Conservation (phyloP, 2,888 invertebrate genomes). For the Anoplius nigerrimus region DNA sequence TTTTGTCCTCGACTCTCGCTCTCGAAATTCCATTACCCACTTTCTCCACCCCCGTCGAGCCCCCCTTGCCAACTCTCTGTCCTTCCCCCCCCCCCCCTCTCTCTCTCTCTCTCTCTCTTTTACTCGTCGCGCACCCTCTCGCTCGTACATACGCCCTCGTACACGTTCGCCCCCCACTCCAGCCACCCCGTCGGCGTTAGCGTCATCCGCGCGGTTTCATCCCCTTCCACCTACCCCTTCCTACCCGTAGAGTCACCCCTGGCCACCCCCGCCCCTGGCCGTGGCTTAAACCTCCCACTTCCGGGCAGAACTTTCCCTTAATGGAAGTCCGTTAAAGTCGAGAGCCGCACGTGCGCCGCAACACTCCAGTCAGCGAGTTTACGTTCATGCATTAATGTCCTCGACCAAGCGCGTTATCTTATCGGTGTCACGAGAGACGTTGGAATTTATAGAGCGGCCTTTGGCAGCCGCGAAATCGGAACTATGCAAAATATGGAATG, state of each 20-base stretch:
- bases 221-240: conserved; percentile 23
- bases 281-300: conserved; percentile 48
- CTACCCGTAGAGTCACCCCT: neutral
- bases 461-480: no score
- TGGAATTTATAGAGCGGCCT: conserved; percentile 1
- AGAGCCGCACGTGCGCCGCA: conserved; percentile 22
- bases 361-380: neutral
- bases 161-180: conserved; percentile 36
- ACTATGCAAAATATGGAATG: no score
- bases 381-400: conserved; percentile 5
- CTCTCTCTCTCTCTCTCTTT: conserved; percentile 27
- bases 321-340: conserved; percentile 48
- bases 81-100: conserved; percentile 37
- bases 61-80: conserved; percentile 35
- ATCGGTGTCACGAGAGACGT: conserved; percentile 1
- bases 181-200: conserved; percentile 24
- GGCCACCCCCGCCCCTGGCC: conserved; percentile 1
- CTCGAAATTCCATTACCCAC: conserved; percentile 70
- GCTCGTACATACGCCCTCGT: conserved; percentile 11
- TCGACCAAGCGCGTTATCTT: conserved; percentile 14
- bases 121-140: conserved; percentile 13
- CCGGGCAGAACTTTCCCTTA: conserved; percentile 57
- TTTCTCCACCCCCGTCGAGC: conserved; percentile 49
- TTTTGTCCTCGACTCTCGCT: conserved; percentile 69
- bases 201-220: conserved; percentile 45